Conservation (phyloP, 2,888 invertebrate genomes). For the Eurytoma adleriae region DNA sequence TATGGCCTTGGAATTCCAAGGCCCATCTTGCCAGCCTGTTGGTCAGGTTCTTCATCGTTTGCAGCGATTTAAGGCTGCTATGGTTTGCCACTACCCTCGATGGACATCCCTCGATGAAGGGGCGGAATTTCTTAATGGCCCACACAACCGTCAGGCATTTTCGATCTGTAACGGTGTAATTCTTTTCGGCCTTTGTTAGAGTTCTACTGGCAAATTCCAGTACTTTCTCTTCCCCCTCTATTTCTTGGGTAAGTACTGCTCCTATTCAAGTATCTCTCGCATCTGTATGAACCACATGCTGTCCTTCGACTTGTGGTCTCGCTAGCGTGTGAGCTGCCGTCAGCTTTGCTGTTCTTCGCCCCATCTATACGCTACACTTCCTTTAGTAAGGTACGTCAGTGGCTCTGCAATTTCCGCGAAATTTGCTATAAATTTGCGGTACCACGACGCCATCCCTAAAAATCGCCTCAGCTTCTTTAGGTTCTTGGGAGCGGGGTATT, state of each 20-base stretch:
- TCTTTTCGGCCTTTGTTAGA: constrained; percentile 55
- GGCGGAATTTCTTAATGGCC: constrained; percentile 57
- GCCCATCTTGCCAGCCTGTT: constrained; percentile 45
- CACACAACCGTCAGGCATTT: constrained; percentile 62
- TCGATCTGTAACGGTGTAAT: constrained; percentile 59
- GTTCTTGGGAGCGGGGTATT: constrained; percentile 16
- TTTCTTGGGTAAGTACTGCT: neutral
- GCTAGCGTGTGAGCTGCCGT: neutral
- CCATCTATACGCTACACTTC: neutral
- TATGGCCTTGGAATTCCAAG: constrained; percentile 56
- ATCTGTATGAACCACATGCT: neutral
- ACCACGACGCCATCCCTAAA: constrained; percentile 12
- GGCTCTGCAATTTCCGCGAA: neutral
- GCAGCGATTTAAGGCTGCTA: constrained; percentile 60
- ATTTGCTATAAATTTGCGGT: constrained; percentile 1
- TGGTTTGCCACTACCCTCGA: constrained; percentile 62
- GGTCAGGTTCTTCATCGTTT: constrained; percentile 18
- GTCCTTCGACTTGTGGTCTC: neutral
- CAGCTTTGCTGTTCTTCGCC: neutral
- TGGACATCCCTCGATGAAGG: constrained; percentile 58
- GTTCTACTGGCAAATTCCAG: constrained; percentile 61
- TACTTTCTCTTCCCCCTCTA: constrained; percentile 39
- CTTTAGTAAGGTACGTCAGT: neutral
- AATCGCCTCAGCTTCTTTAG: neutral
- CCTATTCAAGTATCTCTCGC: neutral